Base-by-base conservation (phyloP, 1,140 invertebrate genomes). In the Whitmania pigra region DNA sequence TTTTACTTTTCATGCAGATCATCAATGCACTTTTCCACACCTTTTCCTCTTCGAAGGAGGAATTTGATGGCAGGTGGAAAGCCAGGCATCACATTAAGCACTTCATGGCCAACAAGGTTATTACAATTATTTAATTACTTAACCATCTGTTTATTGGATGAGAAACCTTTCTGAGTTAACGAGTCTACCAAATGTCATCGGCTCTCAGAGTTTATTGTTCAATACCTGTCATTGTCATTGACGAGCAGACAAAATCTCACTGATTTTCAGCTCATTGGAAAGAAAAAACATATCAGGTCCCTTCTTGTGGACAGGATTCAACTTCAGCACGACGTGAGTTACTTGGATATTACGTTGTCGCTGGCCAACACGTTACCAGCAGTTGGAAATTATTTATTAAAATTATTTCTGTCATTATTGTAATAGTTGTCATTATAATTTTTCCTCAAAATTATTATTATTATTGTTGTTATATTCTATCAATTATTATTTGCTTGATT, bases 311-410 rank as follows among this genome's bases (percentile, higher is more conserved):
- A 89, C 73, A 79, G 87, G 67, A 83, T 86, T 18, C 80, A 85
- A 69, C 76, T 89, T 40, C 89, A 89, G 75, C 89, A 91, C 73
- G 86, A 88, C 77, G 83, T 86, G 60, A 78, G 87, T 80, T 13
- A 79, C 43, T 29, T 49, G 9, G 2, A 15, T 0, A 49, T 49
- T 49, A 49, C 2, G 43, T 49, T 36, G 2, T 36, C 2, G 31
- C 6, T 36, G 31, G 2, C 31, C 31, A 36, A 2, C 2, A 6
- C 6, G 31, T 36, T 6, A 36, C 2, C 31, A 2, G 2, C 31
- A 36, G 31, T 36, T 36, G 31, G 31, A 36, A 36, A 36, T 36
- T 36, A 36, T 36, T 57, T n/a, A n/a, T n/a, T n/a, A n/a, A n/a
- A n/a, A n/a, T n/a, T n/a, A n/a, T n/a, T n/a, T n/a, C n/a, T n/a